Base-by-base conservation (phyloP, 2,113 vertebrate species). In the Puntigrus tetrazona region DNA sequence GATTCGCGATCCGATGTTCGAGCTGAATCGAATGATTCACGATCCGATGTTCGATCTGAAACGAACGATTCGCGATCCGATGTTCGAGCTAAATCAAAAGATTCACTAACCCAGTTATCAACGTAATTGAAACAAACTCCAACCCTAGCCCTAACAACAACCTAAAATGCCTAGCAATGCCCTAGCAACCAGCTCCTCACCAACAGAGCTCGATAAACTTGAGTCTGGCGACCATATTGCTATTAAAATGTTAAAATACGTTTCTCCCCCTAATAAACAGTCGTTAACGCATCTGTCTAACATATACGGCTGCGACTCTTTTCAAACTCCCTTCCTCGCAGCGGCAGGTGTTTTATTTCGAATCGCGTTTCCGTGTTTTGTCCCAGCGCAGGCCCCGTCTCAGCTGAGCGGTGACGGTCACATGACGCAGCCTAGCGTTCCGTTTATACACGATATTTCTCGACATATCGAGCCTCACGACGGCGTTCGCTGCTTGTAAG, bases 401-500 rank as follows among this genome's bases (percentile, higher is more conserved):
- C 88, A 87, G 88, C 85, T 90, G 88, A 75, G 55, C 0, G 7
- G 16, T 88, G 87, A 86, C 86, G 77, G 90, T 94, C 94, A 95
- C 90, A 82, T 94, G 94, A 94, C 89, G 76, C 47, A 82, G 91
- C 81, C 81, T 65, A 8, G 22, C 55, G 22, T 4, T 2, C 18
- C 16, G 14, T 41, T 16, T 34, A n/a, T 36, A 13, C n/a, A 9
- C 31, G 22, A 67, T 16, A 20, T 16, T 70, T 3, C 3, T 43
- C 1, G 7, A 1, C 59, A 11, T 78, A 69, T 13, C 18, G 6
- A 78, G 14, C 1, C 14, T 41, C 2, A 27, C 38, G 36, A 11
- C n/a, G 27, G 7, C 20, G 7, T 25, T 0, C 5, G 36, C 34
- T 5, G n/a, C 18, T 0, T 13, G 77, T 63, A 27, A 78, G 55